Base-by-base conservation (phyloP, 2,888 invertebrate genomes). In the Sphaerophoria rueppellii region DNA sequence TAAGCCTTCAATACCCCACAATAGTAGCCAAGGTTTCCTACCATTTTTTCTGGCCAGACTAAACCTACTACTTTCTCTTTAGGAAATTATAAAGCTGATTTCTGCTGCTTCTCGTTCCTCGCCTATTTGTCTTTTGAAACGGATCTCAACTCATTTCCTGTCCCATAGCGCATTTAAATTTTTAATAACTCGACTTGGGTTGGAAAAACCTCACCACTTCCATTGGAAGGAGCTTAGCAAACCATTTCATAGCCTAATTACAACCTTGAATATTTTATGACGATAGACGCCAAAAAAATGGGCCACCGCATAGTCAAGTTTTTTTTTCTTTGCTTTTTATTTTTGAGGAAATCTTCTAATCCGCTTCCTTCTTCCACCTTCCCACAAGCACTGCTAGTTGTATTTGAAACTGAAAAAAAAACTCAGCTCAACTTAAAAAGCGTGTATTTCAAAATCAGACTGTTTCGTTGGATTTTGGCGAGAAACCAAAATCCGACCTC, bases 91-190 rank as follows among this genome's bases (percentile, higher is more conserved):
- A 67, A 67, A 52, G 54, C 67, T 40, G 50, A 82, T 54, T 69
- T 14, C 67, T 11, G 4, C 12, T 54, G 24, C 16, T 40, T 24
- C 9, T 11, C 16, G 9, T 6, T 16, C 37, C 3, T 14, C 14
- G 14, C n/a, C 50, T 16, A 7, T 50, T 50, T 50, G 35, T 35
- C 57, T 35, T 60, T 24, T 60, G 60, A 60, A 60, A 65, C 24
- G 70, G 81, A 85, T 81, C 67, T 80, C 69, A 85, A 77, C 85
- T 85, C 81, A 85, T 85, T 85, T 85, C 85, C 85, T 85, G 81
- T 76, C 76, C 77, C 76, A 80, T 54, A 67, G 61, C 70, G 58
- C 81, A 81, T 81, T 81, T 81, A 43, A 76, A 81, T 81, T 85
- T 80, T 73, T 85, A 77, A 77, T 81, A 77, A 76, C 69, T 70